A percentile compares a stretch with the other conserved stretches of the same genome.
Conservation (phyloP, 1,140 invertebrate species). For the Tribolium madens region DNA sequence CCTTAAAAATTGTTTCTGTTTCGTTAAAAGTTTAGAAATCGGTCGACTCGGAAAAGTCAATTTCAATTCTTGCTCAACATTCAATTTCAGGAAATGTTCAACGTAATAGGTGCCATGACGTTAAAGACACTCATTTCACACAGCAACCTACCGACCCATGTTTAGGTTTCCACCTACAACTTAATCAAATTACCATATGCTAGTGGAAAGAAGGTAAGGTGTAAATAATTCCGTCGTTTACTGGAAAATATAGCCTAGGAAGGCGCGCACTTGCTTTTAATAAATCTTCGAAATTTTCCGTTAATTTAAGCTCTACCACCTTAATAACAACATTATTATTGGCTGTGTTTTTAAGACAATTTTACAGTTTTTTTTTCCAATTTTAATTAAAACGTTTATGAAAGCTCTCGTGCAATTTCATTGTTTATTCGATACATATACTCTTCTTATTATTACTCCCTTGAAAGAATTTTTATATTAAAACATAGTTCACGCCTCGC, state of each 20-base stretch:
- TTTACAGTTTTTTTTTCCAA: neutral
- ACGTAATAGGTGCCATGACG: conserved; percentile 12
- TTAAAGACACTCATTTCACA: neutral
- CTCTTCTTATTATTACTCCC: neutral
- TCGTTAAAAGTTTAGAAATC: conserved; percentile 5
- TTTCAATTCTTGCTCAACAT: conserved; percentile 3
- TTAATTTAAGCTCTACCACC: neutral
- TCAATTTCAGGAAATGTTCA: neutral
- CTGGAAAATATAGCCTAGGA: neutral
- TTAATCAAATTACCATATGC: conserved; percentile 8
- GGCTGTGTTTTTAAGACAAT: neutral
- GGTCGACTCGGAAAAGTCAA: neutral
- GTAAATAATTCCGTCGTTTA: conserved; percentile 18
- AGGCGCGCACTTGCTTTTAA: conserved; percentile 1
- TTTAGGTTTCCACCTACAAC: conserved; percentile 13
- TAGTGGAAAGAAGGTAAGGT: conserved; percentile 19
- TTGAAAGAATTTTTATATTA: neutral
- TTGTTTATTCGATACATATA: neutral
- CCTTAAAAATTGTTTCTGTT: neutral
- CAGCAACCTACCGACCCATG: conserved; percentile 13
- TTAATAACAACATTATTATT: conserved; percentile 18
- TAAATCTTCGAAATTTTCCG: conserved; percentile 8
- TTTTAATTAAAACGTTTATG: neutral
- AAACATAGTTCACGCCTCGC: neutral
- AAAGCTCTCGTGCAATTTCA: neutral